Evolutionary conservation across 2,113 vertebrate genomes (phyloP).

Genomic region (Salvelinus alpinus): DNA sequence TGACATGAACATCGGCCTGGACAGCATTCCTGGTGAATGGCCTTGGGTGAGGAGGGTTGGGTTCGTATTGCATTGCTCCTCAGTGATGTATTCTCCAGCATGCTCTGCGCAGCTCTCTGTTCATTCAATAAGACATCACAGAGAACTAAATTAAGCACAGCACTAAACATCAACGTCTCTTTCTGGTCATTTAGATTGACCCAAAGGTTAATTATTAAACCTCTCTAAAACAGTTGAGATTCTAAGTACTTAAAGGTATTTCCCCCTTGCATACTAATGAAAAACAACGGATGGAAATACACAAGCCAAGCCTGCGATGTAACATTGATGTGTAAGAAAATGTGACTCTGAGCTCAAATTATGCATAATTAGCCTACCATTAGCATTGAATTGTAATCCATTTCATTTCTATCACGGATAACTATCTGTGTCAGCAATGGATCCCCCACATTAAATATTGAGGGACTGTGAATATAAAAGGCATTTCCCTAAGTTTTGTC

Average conservation of each 20-base stretch:
- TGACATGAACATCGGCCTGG: background rate
- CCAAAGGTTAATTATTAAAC: background rate
- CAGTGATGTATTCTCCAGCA: background rate
- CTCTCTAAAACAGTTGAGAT: slow-evolving; percentile 3
- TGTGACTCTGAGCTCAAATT: background rate
- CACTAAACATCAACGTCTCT: background rate
- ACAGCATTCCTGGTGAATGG: background rate
- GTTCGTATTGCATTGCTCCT: background rate
- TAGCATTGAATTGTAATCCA: slow-evolving; percentile 1
- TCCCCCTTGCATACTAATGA: background rate
- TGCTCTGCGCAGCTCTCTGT: background rate
- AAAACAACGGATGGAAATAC: background rate
- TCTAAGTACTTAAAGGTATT: background rate
- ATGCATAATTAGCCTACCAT: slow-evolving; percentile 14
- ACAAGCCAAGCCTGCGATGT: background rate
- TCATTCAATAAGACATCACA: slow-evolving; percentile 9
- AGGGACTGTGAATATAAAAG: background rate
- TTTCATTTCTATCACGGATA: background rate
- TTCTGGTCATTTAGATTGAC: background rate
- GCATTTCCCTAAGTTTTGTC: slow-evolving; percentile 29
- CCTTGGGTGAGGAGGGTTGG: background rate
- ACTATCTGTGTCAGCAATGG: background rate
- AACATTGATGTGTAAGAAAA: slow-evolving; percentile 2
- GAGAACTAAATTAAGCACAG: slow-evolving; percentile 2
- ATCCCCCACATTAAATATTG: slow-evolving; percentile 6